These are phyloP conservation scores for Gymnocheta viridis DNA, from an alignment of 2,888 invertebrate genomes.

Conservation along the genomic window DNA sequence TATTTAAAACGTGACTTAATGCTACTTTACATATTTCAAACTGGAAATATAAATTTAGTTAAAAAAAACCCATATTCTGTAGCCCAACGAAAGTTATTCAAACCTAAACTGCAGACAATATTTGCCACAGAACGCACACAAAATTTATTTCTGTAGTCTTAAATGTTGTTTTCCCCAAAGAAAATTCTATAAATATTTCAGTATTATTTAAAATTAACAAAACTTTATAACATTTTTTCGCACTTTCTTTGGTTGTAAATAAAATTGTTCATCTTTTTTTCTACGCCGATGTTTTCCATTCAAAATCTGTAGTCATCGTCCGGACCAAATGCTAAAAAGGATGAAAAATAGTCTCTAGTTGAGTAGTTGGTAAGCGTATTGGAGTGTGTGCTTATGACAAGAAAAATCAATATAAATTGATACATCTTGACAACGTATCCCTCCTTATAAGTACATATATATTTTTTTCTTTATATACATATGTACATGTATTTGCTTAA, in stretches of 20 bases:
- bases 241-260: background rate
- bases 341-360: background rate
- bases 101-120: too few species aligned
- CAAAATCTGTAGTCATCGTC: background rate
- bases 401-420: slow-evolving; percentile 51
- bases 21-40: background rate
- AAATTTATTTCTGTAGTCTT: background rate
- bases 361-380: background rate
- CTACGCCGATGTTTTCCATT: background rate
- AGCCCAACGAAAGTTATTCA: background rate
- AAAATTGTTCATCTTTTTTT: background rate
- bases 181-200: slow-evolving; percentile 22
- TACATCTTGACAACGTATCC: slow-evolving; percentile 2
- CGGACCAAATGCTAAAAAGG: background rate
- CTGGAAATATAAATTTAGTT: background rate
- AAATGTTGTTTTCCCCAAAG: background rate
- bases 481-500: background rate
- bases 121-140: too few species aligned
- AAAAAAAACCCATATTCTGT: background rate
- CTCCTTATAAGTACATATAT: too few species aligned
- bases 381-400: background rate
- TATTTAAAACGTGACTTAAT: background rate
- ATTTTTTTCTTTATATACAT: background rate
- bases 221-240: background rate
- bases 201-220: slow-evolving; percentile 11